These are phyloP conservation scores for Campaea margaritaria DNA, from an alignment of 2,888 invertebrate species.

Conservation along the genomic window DNA sequence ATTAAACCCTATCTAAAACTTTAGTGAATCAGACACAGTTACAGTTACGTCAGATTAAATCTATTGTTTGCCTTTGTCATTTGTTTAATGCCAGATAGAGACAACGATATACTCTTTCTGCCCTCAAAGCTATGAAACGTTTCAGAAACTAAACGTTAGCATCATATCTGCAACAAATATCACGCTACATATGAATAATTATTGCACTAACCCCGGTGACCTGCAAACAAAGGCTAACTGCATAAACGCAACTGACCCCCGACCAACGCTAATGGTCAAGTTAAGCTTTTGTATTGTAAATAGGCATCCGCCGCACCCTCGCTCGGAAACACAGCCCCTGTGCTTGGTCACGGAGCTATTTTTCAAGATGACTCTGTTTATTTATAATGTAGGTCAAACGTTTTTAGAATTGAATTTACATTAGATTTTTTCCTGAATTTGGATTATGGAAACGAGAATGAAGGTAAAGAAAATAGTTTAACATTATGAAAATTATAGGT, in stretches of 20 bases:
- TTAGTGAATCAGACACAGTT: no score
- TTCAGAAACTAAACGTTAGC: no score
- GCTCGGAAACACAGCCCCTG: slow-evolving; percentile 1
- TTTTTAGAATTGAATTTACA: not conserved
- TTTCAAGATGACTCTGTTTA: slow-evolving; percentile 7
- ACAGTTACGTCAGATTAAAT: no score
- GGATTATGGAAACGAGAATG: not conserved
- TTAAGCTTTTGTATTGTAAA: slow-evolving; percentile 28
- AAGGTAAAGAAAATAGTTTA: not conserved
- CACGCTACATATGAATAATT: slow-evolving; percentile 1
- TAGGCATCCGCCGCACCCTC: slow-evolving; percentile 12
- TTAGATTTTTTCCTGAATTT: not conserved
- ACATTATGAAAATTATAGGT: no score
- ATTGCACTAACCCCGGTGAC: slow-evolving; percentile 7
- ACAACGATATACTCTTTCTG: no score
- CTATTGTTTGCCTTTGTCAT: no score
- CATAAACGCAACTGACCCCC: slow-evolving; percentile 23
- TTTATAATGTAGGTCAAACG: not conserved
- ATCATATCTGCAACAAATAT: no score
- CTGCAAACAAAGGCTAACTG: slow-evolving; percentile 20
- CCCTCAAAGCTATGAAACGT: no score
- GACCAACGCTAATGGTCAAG: slow-evolving; percentile 18
- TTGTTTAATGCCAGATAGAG: no score
- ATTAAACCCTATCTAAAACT: no score
- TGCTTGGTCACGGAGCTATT: slow-evolving; percentile 11